Percentiles rank a stretch among this genome's conserved stretches.
phyloP scores from a whole-genome alignment of 1,140 invertebrate species.

The Aphaenogaster rudis region DNA sequence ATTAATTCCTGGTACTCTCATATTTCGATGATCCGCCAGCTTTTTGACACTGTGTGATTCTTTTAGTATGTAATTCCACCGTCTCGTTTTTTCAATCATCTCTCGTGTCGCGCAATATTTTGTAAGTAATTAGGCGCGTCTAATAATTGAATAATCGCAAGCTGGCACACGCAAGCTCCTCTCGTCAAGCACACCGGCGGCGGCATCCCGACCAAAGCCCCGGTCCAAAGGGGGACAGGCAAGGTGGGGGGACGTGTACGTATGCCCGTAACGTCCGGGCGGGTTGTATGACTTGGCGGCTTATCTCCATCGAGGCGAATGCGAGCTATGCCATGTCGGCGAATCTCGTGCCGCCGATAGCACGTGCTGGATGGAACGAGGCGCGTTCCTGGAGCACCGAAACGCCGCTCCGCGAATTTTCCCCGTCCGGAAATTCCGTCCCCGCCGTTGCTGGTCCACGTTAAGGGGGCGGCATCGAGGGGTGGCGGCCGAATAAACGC shows the following conservation, averaged over 20 bases:
- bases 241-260: neutral
- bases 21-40: neutral
- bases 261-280: neutral
- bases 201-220: neutral
- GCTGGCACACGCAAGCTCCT: slow-evolving; percentile 20
- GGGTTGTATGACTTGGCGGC: slow-evolving; percentile 31
- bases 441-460: neutral
- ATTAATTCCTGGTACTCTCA: too few relatives aligned
- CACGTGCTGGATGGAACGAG: slow-evolving; percentile 66
- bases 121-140: neutral
- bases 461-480: neutral
- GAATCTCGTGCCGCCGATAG: slow-evolving; percentile 70
- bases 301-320: slow-evolving; percentile 70
- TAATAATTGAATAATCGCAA: slow-evolving; percentile 18
- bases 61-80: neutral
- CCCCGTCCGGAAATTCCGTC: slow-evolving; percentile 59
- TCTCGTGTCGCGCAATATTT: neutral
- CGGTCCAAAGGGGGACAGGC: neutral
- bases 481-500: neutral
- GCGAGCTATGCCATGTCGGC: slow-evolving; percentile 60
- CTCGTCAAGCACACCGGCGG: neutral
- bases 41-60: neutral
- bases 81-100: neutral
- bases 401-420: slow-evolving; percentile 69
- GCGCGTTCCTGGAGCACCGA: slow-evolving; percentile 71